Percentiles rank a stretch among this genome's conserved stretches.
Conservation (phyloP, 1,140 invertebrate genomes). For the Limonius californicus region DNA sequence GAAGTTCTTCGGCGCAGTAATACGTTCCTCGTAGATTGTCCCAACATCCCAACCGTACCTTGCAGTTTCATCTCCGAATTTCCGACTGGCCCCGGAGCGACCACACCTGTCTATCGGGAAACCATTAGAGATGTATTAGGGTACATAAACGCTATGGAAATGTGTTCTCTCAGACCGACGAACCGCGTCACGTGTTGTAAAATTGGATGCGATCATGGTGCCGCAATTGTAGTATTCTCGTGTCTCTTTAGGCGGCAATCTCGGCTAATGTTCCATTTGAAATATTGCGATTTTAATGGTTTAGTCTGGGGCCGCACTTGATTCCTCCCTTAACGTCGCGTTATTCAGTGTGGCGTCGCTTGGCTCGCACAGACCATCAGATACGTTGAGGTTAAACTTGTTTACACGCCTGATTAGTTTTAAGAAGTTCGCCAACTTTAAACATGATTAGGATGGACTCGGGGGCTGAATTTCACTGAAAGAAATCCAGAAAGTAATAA, state of each 20-base stretch:
- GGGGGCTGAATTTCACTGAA: no score
- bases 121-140: conserved; percentile 26
- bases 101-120: conserved; percentile 27
- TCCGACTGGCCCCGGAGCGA: conserved; percentile 3
- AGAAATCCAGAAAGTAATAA: no score
- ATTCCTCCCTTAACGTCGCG: no score
- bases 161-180: not conserved
- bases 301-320: no score
- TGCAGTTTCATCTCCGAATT: conserved; percentile 11
- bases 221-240: not conserved
- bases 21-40: not conserved
- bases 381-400: not conserved
- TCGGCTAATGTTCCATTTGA: not conserved
- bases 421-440: no score
- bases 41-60: not conserved
- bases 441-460: no score
- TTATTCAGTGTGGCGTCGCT: not conserved
- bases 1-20: not conserved
- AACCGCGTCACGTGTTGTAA: not conserved
- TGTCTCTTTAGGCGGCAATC: conserved; percentile 5
- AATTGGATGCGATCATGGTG: not conserved
- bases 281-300: conserved; percentile 7
- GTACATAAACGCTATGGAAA: conserved; percentile 13
- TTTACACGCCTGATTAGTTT: not conserved
- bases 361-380: not conserved